Evolutionary conservation across 2,113 vertebrate species (phyloP).

Genomic region (Poeciliopsis prolifica): DNA sequence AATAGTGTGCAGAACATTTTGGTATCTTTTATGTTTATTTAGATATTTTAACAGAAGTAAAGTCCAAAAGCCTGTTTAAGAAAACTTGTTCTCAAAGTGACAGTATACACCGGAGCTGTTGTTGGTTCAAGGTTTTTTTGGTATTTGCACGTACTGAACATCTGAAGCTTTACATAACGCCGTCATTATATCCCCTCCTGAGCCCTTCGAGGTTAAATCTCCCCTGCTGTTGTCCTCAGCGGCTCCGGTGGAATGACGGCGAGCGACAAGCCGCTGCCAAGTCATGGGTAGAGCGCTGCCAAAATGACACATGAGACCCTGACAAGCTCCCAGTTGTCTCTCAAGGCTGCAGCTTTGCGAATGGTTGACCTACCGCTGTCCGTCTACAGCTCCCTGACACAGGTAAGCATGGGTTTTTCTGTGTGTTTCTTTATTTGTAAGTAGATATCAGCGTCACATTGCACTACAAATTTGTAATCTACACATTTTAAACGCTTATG

Average conservation of each 20-base stretch:
- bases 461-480: neutral
- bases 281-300: conserved; percentile 78
- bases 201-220: conserved; percentile 46
- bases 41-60: neutral
- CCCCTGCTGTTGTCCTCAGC: conserved; percentile 18
- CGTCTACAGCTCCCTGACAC: conserved; percentile 84
- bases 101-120: neutral
- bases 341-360: conserved; percentile 81
- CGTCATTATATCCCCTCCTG: conserved; percentile 29
- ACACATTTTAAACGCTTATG: neutral
- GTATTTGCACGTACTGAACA: conserved; percentile 1
- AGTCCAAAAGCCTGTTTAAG: neutral
- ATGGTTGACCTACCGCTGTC: conserved; percentile 87
- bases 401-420: conserved; percentile 78
- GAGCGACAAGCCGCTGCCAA: conserved; percentile 38
- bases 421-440: neutral
- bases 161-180: conserved; percentile 38
- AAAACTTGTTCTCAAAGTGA: neutral
- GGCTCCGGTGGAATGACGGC: conserved; percentile 43
- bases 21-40: neutral
- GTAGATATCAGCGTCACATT: neutral
- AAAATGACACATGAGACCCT: conserved; percentile 87
- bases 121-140: neutral
- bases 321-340: conserved; percentile 77
- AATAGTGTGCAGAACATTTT: neutral